A percentile compares a stretch with the other conserved stretches of the same genome.
Evolutionary conservation across 2,888 invertebrate genomes (phyloP).

Genomic region (Patella caerulea): DNA sequence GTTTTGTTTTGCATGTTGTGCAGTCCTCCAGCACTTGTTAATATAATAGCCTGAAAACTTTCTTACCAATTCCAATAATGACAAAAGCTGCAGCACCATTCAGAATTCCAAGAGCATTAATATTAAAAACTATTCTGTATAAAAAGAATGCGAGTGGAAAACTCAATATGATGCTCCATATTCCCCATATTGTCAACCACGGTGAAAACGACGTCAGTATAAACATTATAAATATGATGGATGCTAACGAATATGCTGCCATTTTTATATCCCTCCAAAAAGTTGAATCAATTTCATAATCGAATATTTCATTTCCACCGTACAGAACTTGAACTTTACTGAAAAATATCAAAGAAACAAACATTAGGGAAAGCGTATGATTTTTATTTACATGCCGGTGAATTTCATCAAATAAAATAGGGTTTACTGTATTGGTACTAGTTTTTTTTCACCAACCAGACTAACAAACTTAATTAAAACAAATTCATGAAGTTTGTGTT

Average conservation of each 20-base stretch:
- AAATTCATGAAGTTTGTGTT: too few species aligned
- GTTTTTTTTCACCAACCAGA: not conserved
- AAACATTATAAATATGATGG: constrained; percentile 61
- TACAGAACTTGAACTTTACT: constrained; percentile 65
- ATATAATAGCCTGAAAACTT: too few species aligned
- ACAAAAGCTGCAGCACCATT: constrained; percentile 68
- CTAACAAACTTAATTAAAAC: too few species aligned
- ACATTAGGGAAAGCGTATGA: not conserved
- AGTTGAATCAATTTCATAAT: constrained; percentile 63
- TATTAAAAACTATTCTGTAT: constrained; percentile 60
- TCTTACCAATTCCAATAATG: constrained; percentile 68
- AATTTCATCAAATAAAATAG: too few species aligned
- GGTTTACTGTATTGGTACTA: not conserved
- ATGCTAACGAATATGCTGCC: constrained; percentile 51
- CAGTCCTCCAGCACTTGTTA: too few species aligned
- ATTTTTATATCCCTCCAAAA: constrained; percentile 66
- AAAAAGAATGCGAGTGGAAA: constrained; percentile 66
- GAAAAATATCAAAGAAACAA: constrained; percentile 31
- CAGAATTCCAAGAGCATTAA: constrained; percentile 61
- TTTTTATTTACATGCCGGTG: not conserved
- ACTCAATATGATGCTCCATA: constrained; percentile 58
- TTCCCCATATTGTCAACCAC: constrained; percentile 62
- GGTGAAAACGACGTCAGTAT: constrained; percentile 64
- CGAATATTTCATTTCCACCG: constrained; percentile 66
- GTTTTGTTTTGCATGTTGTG: too few species aligned